phyloP scores from a whole-genome alignment of 2,113 vertebrate species.

The Pygoscelis antarcticus region DNA sequence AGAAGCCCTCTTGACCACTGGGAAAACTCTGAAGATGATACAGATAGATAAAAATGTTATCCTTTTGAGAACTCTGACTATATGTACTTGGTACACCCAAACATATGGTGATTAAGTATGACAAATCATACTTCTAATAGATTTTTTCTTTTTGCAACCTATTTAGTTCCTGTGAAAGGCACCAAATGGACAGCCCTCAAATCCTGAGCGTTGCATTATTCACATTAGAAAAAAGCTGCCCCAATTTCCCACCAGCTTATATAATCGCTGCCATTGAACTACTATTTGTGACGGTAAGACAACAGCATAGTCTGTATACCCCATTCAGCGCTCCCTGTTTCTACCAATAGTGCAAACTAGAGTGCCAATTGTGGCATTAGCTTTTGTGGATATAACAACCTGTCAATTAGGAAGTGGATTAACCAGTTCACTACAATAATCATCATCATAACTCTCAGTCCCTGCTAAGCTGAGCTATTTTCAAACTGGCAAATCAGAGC shows the following conservation, averaged over 20 bases:
- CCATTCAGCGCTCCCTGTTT: background rate
- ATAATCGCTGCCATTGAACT: constrained; percentile 9
- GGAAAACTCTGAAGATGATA: background rate
- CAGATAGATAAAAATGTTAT: background rate
- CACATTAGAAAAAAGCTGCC: background rate
- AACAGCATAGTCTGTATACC: background rate
- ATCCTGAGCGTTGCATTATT: background rate
- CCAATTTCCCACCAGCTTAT: background rate
- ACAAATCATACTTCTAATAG: background rate
- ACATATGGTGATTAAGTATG: background rate
- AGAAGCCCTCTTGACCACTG: background rate
- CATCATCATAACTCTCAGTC: background rate
- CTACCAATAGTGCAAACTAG: background rate
- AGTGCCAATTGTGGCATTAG: background rate
- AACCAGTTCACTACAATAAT: constrained; percentile 5
- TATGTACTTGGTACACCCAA: background rate
- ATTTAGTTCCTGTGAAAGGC: background rate
- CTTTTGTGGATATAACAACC: constrained; percentile 22
- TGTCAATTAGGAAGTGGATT: constrained; percentile 40
- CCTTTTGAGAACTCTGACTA: background rate
- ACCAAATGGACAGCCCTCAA: background rate
- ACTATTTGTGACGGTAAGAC: background rate
- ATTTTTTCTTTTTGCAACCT: background rate
- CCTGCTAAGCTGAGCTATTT: background rate
- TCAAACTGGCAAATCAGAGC: background rate